Conservation (phyloP, 2,888 invertebrate genomes). For the Digitonthophagus gazella region DNA sequence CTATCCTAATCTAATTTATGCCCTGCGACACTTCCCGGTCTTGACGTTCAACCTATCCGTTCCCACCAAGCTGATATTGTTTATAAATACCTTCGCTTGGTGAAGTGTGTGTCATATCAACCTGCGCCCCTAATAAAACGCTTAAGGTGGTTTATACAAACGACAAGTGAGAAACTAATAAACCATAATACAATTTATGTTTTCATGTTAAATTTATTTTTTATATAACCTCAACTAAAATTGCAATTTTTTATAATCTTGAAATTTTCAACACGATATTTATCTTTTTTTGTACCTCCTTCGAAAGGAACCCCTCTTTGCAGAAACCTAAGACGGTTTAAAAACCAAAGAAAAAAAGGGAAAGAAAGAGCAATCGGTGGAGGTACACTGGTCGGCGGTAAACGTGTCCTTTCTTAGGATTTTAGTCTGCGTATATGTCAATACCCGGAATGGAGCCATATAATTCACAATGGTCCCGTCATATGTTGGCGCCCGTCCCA, state of each 20-base stretch:
- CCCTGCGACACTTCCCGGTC: not conserved
- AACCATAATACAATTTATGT: not conserved
- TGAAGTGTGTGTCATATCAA: conserved; percentile 19
- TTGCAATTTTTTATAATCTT: not conserved
- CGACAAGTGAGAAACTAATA: not conserved
- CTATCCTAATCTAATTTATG: not conserved
- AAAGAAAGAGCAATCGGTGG: not conserved
- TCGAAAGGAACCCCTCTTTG: not conserved
- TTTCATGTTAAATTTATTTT: not conserved
- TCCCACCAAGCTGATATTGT: conserved; percentile 19
- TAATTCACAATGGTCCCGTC: conserved; percentile 22
- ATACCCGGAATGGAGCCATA: conserved; percentile 18
- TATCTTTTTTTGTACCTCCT: no score
- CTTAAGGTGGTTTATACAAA: conserved; percentile 2
- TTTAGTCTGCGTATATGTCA: conserved; percentile 4
- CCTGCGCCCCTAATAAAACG: conserved; percentile 14
- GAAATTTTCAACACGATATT: not conserved
- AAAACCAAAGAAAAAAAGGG: not conserved
- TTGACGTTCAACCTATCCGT: conserved; percentile 1
- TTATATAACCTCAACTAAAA: not conserved
- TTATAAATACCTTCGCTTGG: conserved; percentile 9
- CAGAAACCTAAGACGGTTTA: not conserved
- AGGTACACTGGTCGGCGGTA: not conserved
- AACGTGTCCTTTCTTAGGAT: not conserved
- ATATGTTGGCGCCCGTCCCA: conserved; percentile 27